Conservation (phyloP, 2,888 invertebrate species). For the Suillia variegata region DNA sequence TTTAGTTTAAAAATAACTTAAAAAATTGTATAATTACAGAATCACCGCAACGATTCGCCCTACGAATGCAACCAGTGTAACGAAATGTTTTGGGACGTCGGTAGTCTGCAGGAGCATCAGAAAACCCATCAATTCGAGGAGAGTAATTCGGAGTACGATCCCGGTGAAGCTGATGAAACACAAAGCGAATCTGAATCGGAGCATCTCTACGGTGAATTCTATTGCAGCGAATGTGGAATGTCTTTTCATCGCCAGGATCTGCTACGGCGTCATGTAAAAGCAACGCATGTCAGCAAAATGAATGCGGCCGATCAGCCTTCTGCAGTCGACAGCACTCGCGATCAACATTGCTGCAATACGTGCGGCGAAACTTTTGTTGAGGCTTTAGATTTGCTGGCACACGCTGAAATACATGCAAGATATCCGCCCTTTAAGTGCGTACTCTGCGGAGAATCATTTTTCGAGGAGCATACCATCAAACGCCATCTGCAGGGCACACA, state of each 20-base stretch:
- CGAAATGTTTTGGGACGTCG: conserved; percentile 79
- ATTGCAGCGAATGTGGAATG: conserved; percentile 77
- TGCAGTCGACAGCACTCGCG: conserved; percentile 43
- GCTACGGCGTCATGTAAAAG: conserved; percentile 71
- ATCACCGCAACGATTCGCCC: conserved; percentile 81
- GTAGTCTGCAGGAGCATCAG: conserved; percentile 67
- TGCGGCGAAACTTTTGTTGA: conserved; percentile 80
- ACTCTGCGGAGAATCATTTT: conserved; percentile 69
- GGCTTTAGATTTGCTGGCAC: conserved; percentile 76
- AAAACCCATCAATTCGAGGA: conserved; percentile 66
- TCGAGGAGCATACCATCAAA: conserved; percentile 69
- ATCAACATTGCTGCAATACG: conserved; percentile 74
- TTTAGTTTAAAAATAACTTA: background rate
- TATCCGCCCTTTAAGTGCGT: conserved; percentile 65
- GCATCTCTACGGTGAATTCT: conserved; percentile 66
- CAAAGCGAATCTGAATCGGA: conserved; percentile 65
- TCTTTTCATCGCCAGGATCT: conserved; percentile 80
- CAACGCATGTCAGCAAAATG: background rate
- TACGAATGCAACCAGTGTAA: conserved; percentile 80
- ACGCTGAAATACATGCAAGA: conserved; percentile 78
- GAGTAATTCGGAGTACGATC: conserved; percentile 61
- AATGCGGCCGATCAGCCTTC: conserved; percentile 23
- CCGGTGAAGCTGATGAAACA: conserved; percentile 60
- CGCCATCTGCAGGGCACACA: conserved; percentile 69
- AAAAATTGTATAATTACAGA: conserved; percentile 51